Evolutionary conservation across 2,113 vertebrate species (phyloP).

Genomic region (Lampris megalopsis): DNA sequence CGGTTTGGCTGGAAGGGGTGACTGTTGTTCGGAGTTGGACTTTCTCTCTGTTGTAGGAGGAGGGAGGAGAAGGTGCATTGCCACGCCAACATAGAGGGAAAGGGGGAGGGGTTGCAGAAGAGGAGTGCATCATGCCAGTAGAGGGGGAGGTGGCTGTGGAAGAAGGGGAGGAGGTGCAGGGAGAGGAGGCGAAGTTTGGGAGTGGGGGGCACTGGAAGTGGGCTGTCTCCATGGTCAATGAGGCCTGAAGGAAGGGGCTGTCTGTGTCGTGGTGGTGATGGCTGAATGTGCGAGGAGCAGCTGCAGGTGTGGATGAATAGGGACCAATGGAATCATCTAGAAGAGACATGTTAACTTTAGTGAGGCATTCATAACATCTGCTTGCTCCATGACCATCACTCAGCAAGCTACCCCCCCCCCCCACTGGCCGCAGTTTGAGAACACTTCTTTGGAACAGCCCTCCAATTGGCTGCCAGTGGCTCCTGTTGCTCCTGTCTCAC

Average conservation of each 20-base stretch:
- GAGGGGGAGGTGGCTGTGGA: slow-evolving; percentile 84
- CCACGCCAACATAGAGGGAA: slow-evolving; percentile 83
- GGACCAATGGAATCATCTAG: slow-evolving; percentile 81
- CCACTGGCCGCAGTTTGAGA: slow-evolving; percentile 87
- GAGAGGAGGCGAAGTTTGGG: slow-evolving; percentile 83
- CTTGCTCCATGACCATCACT: background rate
- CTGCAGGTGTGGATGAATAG: slow-evolving; percentile 80
- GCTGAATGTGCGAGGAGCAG: slow-evolving; percentile 84
- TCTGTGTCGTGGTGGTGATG: slow-evolving; percentile 84
- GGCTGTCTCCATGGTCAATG: slow-evolving; percentile 85
- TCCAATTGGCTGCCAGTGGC: slow-evolving; percentile 81
- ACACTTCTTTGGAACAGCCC: slow-evolving; percentile 88
- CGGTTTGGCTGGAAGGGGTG: slow-evolving; percentile 84
- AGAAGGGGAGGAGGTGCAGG: slow-evolving; percentile 84
- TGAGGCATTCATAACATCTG: background rate
- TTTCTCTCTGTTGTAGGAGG: slow-evolving; percentile 84
- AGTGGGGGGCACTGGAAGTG: slow-evolving; percentile 88
- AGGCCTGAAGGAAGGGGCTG: slow-evolving; percentile 66
- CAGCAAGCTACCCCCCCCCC: slow-evolving; percentile 77
- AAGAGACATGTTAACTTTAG: background rate
- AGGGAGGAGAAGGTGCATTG: slow-evolving; percentile 80
- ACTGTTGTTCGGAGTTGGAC: slow-evolving; percentile 75
- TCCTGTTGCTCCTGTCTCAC: slow-evolving; percentile 50
- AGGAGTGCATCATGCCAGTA: slow-evolving; percentile 88
- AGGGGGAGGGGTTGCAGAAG: slow-evolving; percentile 85